phyloP scores from a whole-genome alignment of 2,888 invertebrate species.

The Xestoiulus laeticollis region DNA sequence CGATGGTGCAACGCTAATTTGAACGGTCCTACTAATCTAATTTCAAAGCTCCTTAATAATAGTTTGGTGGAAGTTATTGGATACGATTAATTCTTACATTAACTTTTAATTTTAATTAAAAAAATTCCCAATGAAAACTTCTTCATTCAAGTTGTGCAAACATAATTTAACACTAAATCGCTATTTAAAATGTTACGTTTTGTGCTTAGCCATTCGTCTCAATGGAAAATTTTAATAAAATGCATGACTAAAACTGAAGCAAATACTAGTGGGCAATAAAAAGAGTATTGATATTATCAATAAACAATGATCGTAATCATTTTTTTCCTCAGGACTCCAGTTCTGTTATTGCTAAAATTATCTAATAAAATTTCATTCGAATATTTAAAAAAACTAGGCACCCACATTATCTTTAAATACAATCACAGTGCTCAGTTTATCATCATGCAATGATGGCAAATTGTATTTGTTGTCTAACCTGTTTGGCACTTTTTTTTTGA shows the following conservation, averaged over 20 bases:
- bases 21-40: not conserved
- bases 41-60: not conserved
- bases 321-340: not conserved
- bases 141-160: not conserved
- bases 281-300: not conserved
- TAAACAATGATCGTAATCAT: not conserved
- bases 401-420: not conserved
- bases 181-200: not conserved
- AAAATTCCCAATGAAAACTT: not conserved
- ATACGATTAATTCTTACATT: not conserved
- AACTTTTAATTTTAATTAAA: not conserved
- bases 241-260: slow-evolving; percentile 4
- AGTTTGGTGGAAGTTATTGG: not conserved
- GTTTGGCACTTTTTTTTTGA: not conserved
- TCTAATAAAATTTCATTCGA: not conserved
- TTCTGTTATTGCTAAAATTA: not conserved
- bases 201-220: not conserved
- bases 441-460: slow-evolving; percentile 18
- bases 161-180: not conserved
- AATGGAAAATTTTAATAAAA: not conserved
- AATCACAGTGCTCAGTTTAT: not conserved
- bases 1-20: slow-evolving; percentile 26
- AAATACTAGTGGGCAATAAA: not conserved
- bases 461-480: not conserved
- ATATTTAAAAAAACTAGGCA: not conserved